Conservation (phyloP, 2,797 vertebrate species). For the Oreortyx pictus region DNA sequence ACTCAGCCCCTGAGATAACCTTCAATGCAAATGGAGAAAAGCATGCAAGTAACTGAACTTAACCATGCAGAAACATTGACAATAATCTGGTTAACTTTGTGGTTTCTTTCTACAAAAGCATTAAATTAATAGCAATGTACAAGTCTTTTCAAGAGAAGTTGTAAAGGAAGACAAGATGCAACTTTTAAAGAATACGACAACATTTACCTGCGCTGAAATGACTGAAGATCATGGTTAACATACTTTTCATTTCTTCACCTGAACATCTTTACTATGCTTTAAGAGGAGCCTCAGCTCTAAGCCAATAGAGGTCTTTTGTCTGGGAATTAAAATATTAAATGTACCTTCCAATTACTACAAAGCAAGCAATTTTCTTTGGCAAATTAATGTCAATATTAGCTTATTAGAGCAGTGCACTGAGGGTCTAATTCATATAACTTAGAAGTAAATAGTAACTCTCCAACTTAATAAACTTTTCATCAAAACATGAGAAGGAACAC, state of each 20-base stretch:
- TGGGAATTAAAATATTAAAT: not conserved
- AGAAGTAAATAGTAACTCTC: not conserved
- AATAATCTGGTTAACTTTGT: not conserved
- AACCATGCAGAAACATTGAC: not conserved
- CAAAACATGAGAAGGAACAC: not conserved
- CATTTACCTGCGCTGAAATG: not conserved
- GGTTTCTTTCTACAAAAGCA: not conserved
- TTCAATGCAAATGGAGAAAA: slow-evolving; percentile 64
- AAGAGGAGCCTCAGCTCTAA: not conserved
- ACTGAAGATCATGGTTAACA: not conserved
- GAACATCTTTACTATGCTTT: not conserved
- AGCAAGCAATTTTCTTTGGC: not conserved
- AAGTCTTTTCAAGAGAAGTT: not conserved
- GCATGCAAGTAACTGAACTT: not conserved
- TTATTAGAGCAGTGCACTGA: not conserved
- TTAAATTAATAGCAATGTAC: not conserved
- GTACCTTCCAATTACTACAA: not conserved
- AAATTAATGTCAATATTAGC: slow-evolving; percentile 10
- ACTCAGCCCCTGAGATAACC: slow-evolving; percentile 93
- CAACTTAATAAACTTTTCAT: not conserved
- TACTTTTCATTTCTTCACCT: not conserved
- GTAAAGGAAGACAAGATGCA: not conserved
- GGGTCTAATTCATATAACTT: not conserved
- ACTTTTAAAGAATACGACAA: not conserved
- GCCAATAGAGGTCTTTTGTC: not conserved